Evolutionary conservation across 2,888 invertebrate species (phyloP), one percentile per base, ranked within the genome.

Genomic region (Salpingus planirostris): DNA sequence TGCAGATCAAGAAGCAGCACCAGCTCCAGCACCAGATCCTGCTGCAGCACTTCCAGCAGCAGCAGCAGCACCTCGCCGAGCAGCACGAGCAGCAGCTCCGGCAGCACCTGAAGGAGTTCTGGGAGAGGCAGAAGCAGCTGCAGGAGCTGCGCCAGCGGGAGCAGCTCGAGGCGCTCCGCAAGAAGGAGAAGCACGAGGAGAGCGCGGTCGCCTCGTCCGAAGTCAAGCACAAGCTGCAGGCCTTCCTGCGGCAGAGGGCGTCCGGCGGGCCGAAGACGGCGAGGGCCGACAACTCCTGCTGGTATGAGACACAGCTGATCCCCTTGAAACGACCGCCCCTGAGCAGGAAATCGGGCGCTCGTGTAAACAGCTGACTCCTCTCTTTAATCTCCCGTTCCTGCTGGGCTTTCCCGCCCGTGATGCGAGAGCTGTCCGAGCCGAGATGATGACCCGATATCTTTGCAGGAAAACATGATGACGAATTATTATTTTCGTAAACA

Each of bases 161-260:
- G 60, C 74, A 82, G 52, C 73, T 87, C 47, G 89, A 91, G 56
- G 82, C 85, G 46, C 73, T 92, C 53, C 79, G 87, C 58, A 90
- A 91, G 68, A 92, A 93, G 64, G 90, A 92, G 65, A 91, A 91
- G 64, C 85, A 87, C 60, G 91, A 92, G 64, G 90, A 91, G 69
- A 92, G 92, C 68, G 95, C 95, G 33, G 85, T 92, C 56, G 95
- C 96, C 45, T 95, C 93, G 45, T 83, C 88, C 12, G 93, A 93
- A 68, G 96, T 96, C 58, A 96, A 95, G 65, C 91, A 91, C 69
- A 88, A 90, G 58, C 72, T 95, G 52, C 91, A 91, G 76, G 90
- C 84, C 40, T 65, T 65, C 46, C 51, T 65, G 29, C 49, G 58
- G 39, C 64, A 65, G 44, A 52, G 64, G 37, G 60, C 63, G 32